These are phyloP conservation scores for Machimus rusticus DNA, from an alignment of 2,888 invertebrate species.

Conservation along the genomic window DNA sequence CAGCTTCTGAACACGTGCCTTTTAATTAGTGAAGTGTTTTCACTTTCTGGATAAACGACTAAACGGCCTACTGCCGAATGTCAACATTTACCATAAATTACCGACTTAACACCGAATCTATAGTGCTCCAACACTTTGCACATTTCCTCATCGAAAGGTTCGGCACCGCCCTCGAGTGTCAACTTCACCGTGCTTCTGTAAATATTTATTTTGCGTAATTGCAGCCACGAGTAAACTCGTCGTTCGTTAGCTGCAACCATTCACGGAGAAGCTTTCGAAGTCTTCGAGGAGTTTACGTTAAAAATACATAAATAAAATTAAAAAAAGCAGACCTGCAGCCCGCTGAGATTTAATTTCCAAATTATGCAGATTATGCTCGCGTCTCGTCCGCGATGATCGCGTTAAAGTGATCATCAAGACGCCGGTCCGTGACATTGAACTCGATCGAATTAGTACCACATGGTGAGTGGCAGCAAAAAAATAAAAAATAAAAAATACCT, in stretches of 20 bases:
- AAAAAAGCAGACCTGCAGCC: neutral
- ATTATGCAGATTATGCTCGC: neutral
- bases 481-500: too few species aligned
- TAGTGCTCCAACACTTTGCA: neutral
- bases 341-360: neutral
- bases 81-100: neutral
- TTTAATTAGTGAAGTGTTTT: neutral
- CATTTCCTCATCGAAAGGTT: neutral
- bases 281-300: neutral
- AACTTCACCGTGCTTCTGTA: neutral
- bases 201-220: neutral
- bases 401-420: neutral
- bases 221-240: neutral
- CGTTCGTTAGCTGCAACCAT: neutral
- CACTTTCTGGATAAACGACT: neutral
- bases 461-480: neutral
- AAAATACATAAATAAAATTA: neutral
- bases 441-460: neutral
- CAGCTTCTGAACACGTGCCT: neutral
- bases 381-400: neutral
- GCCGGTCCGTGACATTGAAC: neutral
- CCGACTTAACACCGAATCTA: neutral
- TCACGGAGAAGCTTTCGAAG: neutral
- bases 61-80: neutral
- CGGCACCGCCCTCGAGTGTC: neutral